Conservation (phyloP, 2,797 vertebrate genomes). For the Podargus strigoides region DNA sequence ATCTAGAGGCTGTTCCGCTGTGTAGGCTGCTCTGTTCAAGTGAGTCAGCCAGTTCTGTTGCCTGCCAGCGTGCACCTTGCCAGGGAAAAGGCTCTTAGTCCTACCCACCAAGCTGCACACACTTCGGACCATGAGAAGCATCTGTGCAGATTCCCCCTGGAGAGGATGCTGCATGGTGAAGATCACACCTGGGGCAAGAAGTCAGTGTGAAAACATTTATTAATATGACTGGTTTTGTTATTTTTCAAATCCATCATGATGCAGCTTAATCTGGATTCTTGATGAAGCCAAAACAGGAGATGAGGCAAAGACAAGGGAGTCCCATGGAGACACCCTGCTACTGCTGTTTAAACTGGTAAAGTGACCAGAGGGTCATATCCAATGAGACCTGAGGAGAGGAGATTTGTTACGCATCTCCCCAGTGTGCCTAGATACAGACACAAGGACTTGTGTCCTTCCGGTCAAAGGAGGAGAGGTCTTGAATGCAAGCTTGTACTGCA, state of each 20-base stretch:
- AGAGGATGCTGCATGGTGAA: neutral
- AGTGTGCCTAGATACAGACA: neutral
- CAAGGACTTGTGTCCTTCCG: neutral
- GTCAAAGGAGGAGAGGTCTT: neutral
- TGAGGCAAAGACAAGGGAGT: neutral
- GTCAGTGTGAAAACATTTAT: neutral
- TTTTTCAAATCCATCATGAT: neutral
- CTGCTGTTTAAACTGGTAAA: neutral
- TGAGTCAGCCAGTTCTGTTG: neutral
- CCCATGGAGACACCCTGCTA: neutral
- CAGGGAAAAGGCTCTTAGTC: neutral
- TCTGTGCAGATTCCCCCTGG: neutral
- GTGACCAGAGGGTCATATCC: neutral
- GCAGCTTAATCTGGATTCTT: neutral
- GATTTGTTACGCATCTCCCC: neutral
- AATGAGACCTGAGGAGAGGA: neutral
- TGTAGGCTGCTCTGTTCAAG: neutral
- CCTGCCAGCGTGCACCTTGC: neutral
- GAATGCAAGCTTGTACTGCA: neutral
- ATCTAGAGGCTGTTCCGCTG: neutral
- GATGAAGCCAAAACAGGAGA: neutral
- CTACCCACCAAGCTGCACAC: rapidly evolving
- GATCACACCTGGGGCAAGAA: neutral
- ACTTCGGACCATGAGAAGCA: rapidly evolving
- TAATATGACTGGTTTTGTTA: neutral